Conservation (phyloP, 2,113 vertebrate species). For the Tamias sibiricus region DNA sequence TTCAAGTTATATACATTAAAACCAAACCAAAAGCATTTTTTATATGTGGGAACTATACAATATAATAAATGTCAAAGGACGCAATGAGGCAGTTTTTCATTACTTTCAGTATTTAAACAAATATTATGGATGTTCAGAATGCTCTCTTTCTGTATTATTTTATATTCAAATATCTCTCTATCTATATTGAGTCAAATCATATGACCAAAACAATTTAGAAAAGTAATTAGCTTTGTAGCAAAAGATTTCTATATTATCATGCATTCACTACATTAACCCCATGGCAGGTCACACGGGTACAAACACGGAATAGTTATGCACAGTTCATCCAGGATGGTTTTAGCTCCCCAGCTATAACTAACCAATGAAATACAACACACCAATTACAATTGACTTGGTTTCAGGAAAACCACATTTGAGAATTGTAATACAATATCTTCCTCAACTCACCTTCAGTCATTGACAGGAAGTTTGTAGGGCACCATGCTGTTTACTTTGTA, state of each 20-base stretch:
- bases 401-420: slow-evolving; percentile 46
- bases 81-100: background rate
- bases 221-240: background rate
- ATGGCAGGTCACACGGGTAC: background rate
- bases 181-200: background rate
- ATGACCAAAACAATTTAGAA: background rate
- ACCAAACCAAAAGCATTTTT: no score
- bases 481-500: slow-evolving; percentile 97
- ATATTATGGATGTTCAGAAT: slow-evolving; percentile 1
- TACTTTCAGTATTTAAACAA: slow-evolving; percentile 33
- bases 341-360: background rate
- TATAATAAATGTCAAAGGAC: background rate
- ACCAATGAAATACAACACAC: background rate
- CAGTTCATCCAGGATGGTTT: background rate
- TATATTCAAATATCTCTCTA: background rate
- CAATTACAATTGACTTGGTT: background rate
- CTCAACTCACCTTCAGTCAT: slow-evolving; percentile 60
- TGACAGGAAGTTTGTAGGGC: slow-evolving; percentile 90
- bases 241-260: background rate
- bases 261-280: no score
- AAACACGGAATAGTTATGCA: background rate
- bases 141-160: background rate
- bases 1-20: no score
- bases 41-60: slow-evolving; percentile 45
- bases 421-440: background rate